Evolutionary conservation across 2,113 vertebrate genomes (phyloP).

Genomic region (Choloepus hoffmanni): DNA sequence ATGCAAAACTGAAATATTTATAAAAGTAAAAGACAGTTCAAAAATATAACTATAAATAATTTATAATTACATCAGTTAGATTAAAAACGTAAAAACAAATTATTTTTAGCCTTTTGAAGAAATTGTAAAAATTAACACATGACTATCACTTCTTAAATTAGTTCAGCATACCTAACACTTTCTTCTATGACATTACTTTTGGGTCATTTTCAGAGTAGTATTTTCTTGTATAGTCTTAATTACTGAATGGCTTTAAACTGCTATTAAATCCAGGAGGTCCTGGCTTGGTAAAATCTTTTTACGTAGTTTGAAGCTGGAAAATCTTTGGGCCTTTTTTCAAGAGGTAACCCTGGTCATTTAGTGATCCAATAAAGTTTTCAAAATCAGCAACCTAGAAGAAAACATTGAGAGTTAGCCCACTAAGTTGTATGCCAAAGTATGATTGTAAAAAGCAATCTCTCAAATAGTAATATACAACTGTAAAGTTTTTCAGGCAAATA

Average conservation of each 20-base stretch:
- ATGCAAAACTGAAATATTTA: slow-evolving; percentile 39
- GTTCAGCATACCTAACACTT: background rate
- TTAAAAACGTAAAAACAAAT: slow-evolving; percentile 21
- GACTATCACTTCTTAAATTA: slow-evolving; percentile 61
- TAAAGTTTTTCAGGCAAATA: slow-evolving; percentile 42
- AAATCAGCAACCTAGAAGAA: slow-evolving; percentile 93
- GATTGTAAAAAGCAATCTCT: slow-evolving; percentile 8
- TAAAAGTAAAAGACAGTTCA: slow-evolving; percentile 33
- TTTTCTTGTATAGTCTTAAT: slow-evolving; percentile 9
- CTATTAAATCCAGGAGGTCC: background rate
- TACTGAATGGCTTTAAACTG: slow-evolving; percentile 14
- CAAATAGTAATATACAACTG: background rate
- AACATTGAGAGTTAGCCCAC: slow-evolving; percentile 29
- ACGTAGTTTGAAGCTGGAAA: slow-evolving; percentile 96
- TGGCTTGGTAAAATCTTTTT: slow-evolving; percentile 69
- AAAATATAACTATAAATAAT: slow-evolving; percentile 44
- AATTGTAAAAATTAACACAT: slow-evolving; percentile 27
- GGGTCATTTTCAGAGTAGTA: background rate
- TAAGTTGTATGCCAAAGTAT: slow-evolving; percentile 23
- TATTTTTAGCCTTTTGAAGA: slow-evolving; percentile 44
- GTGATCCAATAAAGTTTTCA: slow-evolving; percentile 94
- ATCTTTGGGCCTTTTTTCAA: slow-evolving; percentile 94
- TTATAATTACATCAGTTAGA: background rate
- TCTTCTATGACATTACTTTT: slow-evolving; percentile 24
- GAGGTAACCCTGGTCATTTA: slow-evolving; percentile 98